Conservation (phyloP, 2,797 vertebrate species). For the Tympanoctomys barrerae region DNA sequence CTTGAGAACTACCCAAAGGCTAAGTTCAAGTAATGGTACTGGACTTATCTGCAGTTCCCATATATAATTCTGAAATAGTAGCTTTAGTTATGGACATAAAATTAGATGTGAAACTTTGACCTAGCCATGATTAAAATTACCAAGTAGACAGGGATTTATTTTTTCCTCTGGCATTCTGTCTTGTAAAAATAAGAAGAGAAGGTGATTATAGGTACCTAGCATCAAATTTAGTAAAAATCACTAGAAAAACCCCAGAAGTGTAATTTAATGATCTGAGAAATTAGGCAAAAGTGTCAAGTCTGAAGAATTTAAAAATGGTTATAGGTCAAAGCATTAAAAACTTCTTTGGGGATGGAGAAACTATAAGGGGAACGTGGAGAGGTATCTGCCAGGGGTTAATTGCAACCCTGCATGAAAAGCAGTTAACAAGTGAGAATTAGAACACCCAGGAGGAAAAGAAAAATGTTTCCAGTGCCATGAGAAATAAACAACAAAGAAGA, state of each 20-base stretch:
- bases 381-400: conserved; percentile 93
- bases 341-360: conserved; percentile 87
- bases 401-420: conserved; percentile 94
- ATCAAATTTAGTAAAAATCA: conserved; percentile 84
- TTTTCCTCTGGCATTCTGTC: conserved; percentile 68
- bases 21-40: background rate
- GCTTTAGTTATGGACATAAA: conserved; percentile 26
- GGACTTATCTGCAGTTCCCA: conserved; percentile 2
- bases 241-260: conserved; percentile 79
- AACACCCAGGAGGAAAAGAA: conserved; percentile 94
- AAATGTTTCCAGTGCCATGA: conserved; percentile 92
- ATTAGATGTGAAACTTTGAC: conserved; percentile 73
- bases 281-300: conserved; percentile 88
- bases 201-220: conserved; percentile 85
- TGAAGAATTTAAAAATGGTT: conserved; percentile 88
- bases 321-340: conserved; percentile 89
- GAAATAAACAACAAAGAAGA: conserved; percentile 92
- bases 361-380: conserved; percentile 86
- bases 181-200: conserved; percentile 75
- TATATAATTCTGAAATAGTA: conserved; percentile 48
- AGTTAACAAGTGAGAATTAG: conserved; percentile 96
- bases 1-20: background rate
- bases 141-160: conserved; percentile 68
- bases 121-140: conserved; percentile 71
- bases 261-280: conserved; percentile 89